A percentile compares a stretch with the other conserved stretches of the same genome.
Evolutionary conservation across 1,140 invertebrate genomes (phyloP).

Genomic region (Nymphalis io): DNA sequence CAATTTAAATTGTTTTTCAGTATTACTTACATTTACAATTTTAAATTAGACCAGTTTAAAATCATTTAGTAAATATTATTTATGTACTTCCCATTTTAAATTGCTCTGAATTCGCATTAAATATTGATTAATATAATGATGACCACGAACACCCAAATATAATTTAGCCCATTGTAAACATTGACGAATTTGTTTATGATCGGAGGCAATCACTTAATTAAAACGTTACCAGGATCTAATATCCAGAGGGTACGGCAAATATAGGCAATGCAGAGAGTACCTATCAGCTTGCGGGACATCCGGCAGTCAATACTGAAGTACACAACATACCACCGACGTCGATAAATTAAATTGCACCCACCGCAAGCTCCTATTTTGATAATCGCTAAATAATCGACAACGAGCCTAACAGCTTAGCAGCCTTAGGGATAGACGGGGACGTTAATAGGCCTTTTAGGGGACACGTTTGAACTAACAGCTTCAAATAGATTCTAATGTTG

Average conservation of each 20-base stretch:
- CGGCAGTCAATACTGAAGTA: constrained; percentile 39
- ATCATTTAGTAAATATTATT: constrained; percentile 15
- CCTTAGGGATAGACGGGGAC: constrained; percentile 40
- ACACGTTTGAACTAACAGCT: constrained; percentile 26
- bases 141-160: constrained; percentile 30
- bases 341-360: constrained; percentile 70
- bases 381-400: constrained; percentile 66
- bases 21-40: not conserved
- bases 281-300: constrained; percentile 34
- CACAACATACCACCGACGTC: constrained; percentile 44
- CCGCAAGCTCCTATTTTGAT: constrained; percentile 52
- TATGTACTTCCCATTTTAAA: constrained; percentile 11
- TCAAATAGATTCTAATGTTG: constrained; percentile 14
- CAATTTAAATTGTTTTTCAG: not conserved
- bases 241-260: constrained; percentile 40
- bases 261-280: constrained; percentile 31
- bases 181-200: constrained; percentile 37
- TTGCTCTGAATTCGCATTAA: constrained; percentile 5
- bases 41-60: not conserved
- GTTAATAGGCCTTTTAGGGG: constrained; percentile 54
- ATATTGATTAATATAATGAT: constrained; percentile 28
- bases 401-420: constrained; percentile 43
- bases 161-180: constrained; percentile 32
- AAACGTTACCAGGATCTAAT: constrained; percentile 42
- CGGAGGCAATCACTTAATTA: constrained; percentile 42